Evolutionary conservation across 92 coral and sea anemone genomes (phyloP).

Genomic region (Parazoanthus swiftii): DNA sequence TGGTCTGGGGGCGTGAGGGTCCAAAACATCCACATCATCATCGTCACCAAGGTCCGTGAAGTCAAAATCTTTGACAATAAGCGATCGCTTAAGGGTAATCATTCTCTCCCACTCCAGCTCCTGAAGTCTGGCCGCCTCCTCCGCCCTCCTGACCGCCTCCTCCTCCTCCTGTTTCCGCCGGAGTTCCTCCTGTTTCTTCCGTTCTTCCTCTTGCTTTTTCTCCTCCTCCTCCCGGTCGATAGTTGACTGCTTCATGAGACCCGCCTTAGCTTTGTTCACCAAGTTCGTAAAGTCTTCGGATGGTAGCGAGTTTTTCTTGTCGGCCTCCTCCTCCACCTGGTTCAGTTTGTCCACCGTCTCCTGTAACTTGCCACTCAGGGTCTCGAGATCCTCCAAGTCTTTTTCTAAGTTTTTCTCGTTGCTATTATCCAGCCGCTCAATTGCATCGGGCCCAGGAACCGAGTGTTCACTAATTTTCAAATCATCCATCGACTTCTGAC

Average conservation of each 20-base stretch:
- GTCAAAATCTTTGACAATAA: slow-evolving; percentile 92
- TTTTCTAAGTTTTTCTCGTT: slow-evolving; percentile 40
- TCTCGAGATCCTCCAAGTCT: slow-evolving; percentile 51
- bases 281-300: slow-evolving; percentile 73
- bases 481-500: slow-evolving; percentile 84
- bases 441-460: slow-evolving; percentile 46
- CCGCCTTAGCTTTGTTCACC: slow-evolving; percentile 69
- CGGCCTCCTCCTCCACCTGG: slow-evolving; percentile 65
- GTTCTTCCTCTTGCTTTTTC: slow-evolving; percentile 65
- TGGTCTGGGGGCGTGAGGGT: slow-evolving; percentile 47
- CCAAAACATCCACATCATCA: slow-evolving; percentile 81
- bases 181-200: slow-evolving; percentile 74
- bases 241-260: slow-evolving; percentile 52
- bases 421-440: slow-evolving; percentile 43
- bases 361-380: slow-evolving; percentile 64
- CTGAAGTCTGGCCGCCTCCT: slow-evolving; percentile 82
- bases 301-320: slow-evolving; percentile 44
- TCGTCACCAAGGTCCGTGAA: slow-evolving; percentile 89
- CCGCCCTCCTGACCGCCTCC: slow-evolving; percentile 79
- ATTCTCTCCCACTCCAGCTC: slow-evolving; percentile 97
- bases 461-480: slow-evolving; percentile 59
- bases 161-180: slow-evolving; percentile 78
- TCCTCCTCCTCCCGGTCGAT: slow-evolving; percentile 60
- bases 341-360: slow-evolving; percentile 63
- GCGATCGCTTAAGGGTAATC: slow-evolving; percentile 90